Evolutionary conservation across 2,113 vertebrate genomes (phyloP).

Genomic region (Brachirus orientalis): DNA sequence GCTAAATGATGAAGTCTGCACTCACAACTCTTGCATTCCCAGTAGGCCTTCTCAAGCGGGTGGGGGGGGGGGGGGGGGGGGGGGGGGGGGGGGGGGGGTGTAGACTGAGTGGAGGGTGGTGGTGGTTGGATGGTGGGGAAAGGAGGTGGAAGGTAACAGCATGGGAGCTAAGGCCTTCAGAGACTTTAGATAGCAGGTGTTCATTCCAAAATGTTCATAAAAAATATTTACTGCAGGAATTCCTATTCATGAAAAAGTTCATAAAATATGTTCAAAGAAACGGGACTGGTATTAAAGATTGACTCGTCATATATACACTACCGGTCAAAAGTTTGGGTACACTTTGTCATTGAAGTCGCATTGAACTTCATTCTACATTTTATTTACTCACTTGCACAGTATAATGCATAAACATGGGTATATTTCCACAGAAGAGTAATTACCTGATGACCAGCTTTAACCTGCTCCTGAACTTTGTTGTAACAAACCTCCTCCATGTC

Average conservation of each 20-base stretch:
- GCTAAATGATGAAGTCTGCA: slow-evolving; percentile 89
- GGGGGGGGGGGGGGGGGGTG: slow-evolving; percentile 82
- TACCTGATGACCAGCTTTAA: slow-evolving; percentile 96
- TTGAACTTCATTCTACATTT: too few relatives aligned
- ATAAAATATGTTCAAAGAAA: slow-evolving; percentile 23
- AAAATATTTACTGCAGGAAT: slow-evolving; percentile 38
- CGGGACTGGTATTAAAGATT: not conserved
- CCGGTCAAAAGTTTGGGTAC: too few relatives aligned
- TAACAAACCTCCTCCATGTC: slow-evolving; percentile 98
- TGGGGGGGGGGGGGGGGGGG: slow-evolving; percentile 83
- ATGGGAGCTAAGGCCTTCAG: slow-evolving; percentile 51
- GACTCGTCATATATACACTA: too few relatives aligned
- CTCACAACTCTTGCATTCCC: slow-evolving; percentile 88
- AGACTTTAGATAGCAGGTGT: slow-evolving; percentile 58
- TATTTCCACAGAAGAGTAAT: not conserved
- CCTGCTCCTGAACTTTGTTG: slow-evolving; percentile 93
- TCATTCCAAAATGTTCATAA: slow-evolving; percentile 40
- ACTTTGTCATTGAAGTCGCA: too few relatives aligned
- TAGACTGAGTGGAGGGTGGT: slow-evolving; percentile 79
- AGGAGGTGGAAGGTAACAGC: slow-evolving; percentile 23
- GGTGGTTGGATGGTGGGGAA: not conserved
- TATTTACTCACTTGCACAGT: too few relatives aligned
- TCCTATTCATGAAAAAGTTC: slow-evolving; percentile 40
- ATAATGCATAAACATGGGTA: not conserved
- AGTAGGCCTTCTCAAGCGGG: slow-evolving; percentile 81